phyloP scores from a whole-genome alignment of 2,888 invertebrate genomes.

The Desoria tigrina region DNA sequence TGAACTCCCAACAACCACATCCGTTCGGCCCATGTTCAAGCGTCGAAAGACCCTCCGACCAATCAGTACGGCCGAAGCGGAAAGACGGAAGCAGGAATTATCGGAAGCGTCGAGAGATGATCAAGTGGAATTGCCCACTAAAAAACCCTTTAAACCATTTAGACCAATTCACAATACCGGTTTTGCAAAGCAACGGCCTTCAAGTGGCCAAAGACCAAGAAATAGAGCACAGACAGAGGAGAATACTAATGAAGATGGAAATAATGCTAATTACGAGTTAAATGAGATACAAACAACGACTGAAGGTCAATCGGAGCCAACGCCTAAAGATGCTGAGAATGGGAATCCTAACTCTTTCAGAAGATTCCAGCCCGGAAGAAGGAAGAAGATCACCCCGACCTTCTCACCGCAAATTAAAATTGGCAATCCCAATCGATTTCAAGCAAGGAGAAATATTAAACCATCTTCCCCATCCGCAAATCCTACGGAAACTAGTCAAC shows the following conservation, averaged over 20 bases:
- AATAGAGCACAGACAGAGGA: neutral
- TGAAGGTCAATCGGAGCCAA: conserved; percentile 8
- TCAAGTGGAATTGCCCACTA: neutral
- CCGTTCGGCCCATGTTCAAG: conserved; percentile 7
- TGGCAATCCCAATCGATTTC: conserved; percentile 2
- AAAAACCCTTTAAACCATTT: conserved; percentile 3
- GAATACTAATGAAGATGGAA: neutral
- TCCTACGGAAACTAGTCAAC: neutral
- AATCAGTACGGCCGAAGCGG: conserved; percentile 2
- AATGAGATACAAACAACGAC: conserved; percentile 6
- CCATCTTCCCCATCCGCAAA: neutral
- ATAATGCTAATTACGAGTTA: conserved; percentile 2
- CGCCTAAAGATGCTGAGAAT: conserved; percentile 9
- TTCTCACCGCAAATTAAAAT: conserved; percentile 4
- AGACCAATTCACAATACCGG: conserved; percentile 13
- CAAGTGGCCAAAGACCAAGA: conserved; percentile 1
- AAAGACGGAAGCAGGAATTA: neutral
- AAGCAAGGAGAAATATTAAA: neutral
- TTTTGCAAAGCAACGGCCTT: conserved; percentile 15
- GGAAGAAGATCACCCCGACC: neutral
- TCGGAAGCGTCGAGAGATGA: neutral
- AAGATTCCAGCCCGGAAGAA: neutral
- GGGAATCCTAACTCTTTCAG: neutral
- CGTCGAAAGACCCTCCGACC: conserved; percentile 12
- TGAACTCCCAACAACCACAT: conserved; percentile 9